phyloP scores from a whole-genome alignment of 2,888 invertebrate genomes.

The Tenthredo distinguenda region DNA sequence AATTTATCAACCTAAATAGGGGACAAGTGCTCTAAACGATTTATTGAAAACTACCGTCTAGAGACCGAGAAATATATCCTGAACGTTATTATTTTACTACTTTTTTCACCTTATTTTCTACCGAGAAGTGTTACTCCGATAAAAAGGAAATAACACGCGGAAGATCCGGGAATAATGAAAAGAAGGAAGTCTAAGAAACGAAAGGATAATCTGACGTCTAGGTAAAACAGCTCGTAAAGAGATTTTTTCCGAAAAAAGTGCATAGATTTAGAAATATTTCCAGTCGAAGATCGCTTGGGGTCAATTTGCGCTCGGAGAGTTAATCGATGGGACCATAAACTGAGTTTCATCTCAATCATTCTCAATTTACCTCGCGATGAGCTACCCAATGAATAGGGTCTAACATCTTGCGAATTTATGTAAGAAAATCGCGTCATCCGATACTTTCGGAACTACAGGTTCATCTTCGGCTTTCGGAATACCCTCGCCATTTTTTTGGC shows the following conservation, averaged over 20 bases:
- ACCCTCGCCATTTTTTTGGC: no score
- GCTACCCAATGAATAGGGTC: no score
- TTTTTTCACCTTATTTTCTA: not conserved
- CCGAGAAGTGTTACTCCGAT: not conserved
- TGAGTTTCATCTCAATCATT: no score
- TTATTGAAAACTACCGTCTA: slow-evolving; percentile 42
- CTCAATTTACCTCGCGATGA: no score
- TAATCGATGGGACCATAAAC: no score
- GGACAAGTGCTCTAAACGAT: slow-evolving; percentile 38
- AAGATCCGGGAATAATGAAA: not conserved
- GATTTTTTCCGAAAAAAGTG: not conserved
- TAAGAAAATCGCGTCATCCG: no score
- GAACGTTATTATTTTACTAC: slow-evolving; percentile 11
- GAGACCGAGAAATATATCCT: slow-evolving; percentile 26
- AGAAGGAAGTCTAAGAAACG: not conserved
- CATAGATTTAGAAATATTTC: no score
- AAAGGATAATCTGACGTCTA: slow-evolving; percentile 24
- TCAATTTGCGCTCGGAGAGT: no score
- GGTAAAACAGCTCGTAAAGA: not conserved
- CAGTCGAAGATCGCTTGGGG: no score
- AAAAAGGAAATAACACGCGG: not conserved
- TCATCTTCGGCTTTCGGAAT: no score
- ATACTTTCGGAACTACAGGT: no score
- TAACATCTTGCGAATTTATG: no score
- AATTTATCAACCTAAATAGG: slow-evolving; percentile 45